A percentile compares a stretch with the other conserved stretches of the same genome.
Conservation (phyloP, 2,888 invertebrate genomes). For the Ryuthela nishihirai region DNA sequence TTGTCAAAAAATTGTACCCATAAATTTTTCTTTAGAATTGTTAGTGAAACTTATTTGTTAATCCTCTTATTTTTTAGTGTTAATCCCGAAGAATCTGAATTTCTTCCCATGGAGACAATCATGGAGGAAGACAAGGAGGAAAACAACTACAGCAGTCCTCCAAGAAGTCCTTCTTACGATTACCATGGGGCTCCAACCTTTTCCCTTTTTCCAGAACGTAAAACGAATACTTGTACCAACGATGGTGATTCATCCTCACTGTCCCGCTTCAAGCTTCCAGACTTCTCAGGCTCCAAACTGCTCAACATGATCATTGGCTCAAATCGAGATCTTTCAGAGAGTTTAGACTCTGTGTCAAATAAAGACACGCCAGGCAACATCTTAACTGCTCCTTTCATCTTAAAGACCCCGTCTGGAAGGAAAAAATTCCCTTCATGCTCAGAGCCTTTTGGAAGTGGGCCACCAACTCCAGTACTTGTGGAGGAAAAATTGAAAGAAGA, state of each 20-base stretch:
- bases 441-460: constrained; percentile 22
- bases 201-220: constrained; percentile 8
- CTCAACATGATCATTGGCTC: constrained; percentile 37
- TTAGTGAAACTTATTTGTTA: not conserved
- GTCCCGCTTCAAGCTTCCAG: constrained; percentile 17
- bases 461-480: not conserved
- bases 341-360: constrained; percentile 22
- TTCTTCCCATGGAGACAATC: constrained; percentile 36
- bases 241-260: constrained; percentile 17
- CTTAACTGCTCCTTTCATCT: constrained; percentile 6
- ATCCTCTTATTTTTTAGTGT: constrained; percentile 10
- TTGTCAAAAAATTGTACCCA: too few species aligned
- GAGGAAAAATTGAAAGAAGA: constrained; percentile 4
- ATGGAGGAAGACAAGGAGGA: constrained; percentile 36
- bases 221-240: constrained; percentile 23
- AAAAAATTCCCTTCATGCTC: constrained; percentile 5
- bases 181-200: constrained; percentile 5
- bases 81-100: constrained; percentile 34
- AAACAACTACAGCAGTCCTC: constrained; percentile 25
- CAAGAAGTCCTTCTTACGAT: constrained; percentile 22
- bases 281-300: constrained; percentile 24
- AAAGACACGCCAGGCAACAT: constrained; percentile 8
- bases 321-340: constrained; percentile 15
- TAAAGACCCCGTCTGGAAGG: constrained; percentile 12
- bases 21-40: too few species aligned